Evolutionary conservation across 2,797 vertebrate genomes (phyloP).

Genomic region (Hemitrygon akajei): DNA sequence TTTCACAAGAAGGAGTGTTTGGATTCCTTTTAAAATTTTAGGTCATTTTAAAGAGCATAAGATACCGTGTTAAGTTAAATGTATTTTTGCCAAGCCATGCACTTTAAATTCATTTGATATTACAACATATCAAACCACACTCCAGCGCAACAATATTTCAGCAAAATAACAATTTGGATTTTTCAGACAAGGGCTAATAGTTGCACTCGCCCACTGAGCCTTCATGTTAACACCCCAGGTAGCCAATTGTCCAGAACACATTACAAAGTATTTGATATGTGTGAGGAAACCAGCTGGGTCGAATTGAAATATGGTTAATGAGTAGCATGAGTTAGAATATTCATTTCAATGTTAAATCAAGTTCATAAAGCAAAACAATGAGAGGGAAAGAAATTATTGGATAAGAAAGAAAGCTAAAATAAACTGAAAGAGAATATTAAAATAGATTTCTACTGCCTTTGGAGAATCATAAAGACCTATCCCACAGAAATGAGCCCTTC

Average conservation of each 20-base stretch:
- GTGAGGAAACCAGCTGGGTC: no score
- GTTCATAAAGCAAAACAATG: not conserved
- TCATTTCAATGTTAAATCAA: not conserved
- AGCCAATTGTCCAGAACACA: no score
- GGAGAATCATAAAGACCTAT: no score
- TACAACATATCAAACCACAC: not conserved
- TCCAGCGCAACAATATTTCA: not conserved
- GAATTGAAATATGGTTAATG: not conserved
- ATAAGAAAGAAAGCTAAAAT: not conserved
- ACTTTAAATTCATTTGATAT: no score
- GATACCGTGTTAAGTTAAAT: not conserved
- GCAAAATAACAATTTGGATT: not conserved
- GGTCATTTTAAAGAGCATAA: not conserved
- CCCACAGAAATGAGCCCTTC: no score
- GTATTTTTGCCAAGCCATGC: not conserved
- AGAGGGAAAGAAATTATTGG: not conserved
- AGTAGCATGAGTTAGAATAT: not conserved
- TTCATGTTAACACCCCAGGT: no score
- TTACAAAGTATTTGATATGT: no score
- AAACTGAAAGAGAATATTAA: not conserved
- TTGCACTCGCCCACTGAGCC: not conserved
- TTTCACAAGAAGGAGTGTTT: not conserved
- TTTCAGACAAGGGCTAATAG: not conserved
- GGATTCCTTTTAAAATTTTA: not conserved
- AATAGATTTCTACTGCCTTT: no score